Conservation (phyloP, 1,140 invertebrate genomes). For the Bombus balteatus region DNA sequence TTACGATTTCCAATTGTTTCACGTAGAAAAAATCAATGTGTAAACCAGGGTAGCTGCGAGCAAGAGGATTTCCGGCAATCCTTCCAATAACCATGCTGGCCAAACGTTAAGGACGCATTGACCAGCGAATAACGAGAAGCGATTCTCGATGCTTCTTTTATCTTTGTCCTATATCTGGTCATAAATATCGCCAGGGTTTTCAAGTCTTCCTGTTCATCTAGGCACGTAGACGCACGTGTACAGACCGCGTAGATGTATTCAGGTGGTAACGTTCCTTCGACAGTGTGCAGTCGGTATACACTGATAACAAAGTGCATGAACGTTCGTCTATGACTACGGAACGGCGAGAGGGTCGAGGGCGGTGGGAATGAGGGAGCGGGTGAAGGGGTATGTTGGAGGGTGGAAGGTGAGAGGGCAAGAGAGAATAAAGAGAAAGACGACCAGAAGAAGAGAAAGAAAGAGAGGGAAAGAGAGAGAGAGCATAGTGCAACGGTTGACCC, state of each 20-base stretch:
- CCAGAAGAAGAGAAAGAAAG: conserved; percentile 15
- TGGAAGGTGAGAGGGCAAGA: background rate
- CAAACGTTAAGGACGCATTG: conserved; percentile 34
- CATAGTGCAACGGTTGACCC: conserved; percentile 76
- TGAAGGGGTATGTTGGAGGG: background rate
- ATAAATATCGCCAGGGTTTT: conserved; percentile 51
- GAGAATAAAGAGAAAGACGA: background rate
- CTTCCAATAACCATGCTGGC: background rate
- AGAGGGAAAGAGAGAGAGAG: conserved; percentile 34
- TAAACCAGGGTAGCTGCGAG: background rate
- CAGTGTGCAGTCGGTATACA: conserved; percentile 23
- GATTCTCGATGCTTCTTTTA: conserved; percentile 32
- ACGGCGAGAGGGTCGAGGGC: conserved; percentile 12
- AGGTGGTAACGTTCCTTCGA: conserved; percentile 45
- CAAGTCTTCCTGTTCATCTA: conserved; percentile 18
- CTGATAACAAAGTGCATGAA: conserved; percentile 52
- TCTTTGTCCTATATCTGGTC: conserved; percentile 48
- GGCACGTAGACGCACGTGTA: conserved; percentile 7
- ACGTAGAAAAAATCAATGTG: conserved; percentile 10
- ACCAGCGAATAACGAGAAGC: conserved; percentile 36
- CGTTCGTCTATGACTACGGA: conserved; percentile 60
- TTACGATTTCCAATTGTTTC: background rate
- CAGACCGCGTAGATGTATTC: conserved; percentile 32
- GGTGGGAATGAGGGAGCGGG: background rate
- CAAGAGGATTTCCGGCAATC: background rate